Percentiles rank a stretch among this genome's conserved stretches.
Evolutionary conservation across 1,140 invertebrate species (phyloP).

Genomic region (Agrypnia vestita): DNA sequence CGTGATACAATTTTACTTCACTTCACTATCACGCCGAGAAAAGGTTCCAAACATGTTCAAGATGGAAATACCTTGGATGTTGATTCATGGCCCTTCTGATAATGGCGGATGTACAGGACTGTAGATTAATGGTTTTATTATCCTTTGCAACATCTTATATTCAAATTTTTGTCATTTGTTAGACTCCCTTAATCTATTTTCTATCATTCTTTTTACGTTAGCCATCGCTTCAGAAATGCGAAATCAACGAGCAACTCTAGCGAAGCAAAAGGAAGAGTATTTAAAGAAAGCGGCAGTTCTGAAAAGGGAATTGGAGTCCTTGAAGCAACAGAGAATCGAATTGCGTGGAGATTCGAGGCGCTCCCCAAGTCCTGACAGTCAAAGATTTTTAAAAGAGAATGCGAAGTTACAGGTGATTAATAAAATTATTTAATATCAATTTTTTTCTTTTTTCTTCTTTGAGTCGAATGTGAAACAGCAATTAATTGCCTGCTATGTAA

Average conservation of each 20-base stretch:
- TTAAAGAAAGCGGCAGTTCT: conserved; percentile 80
- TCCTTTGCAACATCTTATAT: neutral
- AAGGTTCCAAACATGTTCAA: no score
- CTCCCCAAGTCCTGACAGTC: conserved; percentile 78
- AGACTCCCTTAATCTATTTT: neutral
- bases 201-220: conserved; percentile 64
- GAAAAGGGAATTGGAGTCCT: conserved; percentile 82
- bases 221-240: conserved; percentile 86
- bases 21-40: no score
- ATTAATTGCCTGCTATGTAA: no score
- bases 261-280: conserved; percentile 85
- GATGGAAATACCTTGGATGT: no score
- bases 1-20: no score
- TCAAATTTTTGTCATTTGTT: neutral
- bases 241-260: conserved; percentile 84
- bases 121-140: neutral
- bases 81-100: no score
- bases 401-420: conserved; percentile 82
- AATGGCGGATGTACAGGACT: no score
- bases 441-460: no score
- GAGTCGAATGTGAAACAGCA: no score
- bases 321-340: conserved; percentile 84
- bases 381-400: conserved; percentile 84
- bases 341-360: conserved; percentile 78
- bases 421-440: neutral